Conservation (phyloP, 37 sponge, comb jelly and placozoan species). For the Beroe forskalii region DNA sequence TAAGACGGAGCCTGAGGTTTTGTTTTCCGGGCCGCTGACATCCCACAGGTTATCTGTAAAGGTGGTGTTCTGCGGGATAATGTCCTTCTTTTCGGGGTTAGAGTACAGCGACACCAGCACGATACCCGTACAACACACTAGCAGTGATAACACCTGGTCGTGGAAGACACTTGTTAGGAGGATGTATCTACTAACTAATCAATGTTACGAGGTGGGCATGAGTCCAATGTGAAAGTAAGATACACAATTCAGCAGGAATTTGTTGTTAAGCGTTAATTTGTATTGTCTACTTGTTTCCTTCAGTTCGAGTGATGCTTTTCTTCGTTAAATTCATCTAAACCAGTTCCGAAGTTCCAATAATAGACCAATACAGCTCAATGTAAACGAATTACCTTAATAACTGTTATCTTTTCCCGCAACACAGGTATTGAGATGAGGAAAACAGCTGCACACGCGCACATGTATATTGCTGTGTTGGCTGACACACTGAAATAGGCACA, state of each 20-base stretch:
- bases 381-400: background rate
- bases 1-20: background rate
- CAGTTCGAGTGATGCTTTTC: no score
- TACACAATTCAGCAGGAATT: no score
- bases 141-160: constrained; percentile 39
- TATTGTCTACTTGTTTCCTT: no score
- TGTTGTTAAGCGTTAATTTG: no score
- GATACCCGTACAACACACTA: constrained; percentile 44
- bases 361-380: no score
- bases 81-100: background rate
- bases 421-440: constrained; percentile 60
- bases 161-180: no score
- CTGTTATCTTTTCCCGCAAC: constrained; percentile 46
- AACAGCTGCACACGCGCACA: constrained; percentile 58
- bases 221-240: no score
- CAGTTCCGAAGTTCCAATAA: no score
- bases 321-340: no score
- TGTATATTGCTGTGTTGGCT: constrained; percentile 59
- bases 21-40: background rate
- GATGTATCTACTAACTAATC: no score
- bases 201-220: no score
- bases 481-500: constrained; percentile 52
- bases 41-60: constrained; percentile 53
- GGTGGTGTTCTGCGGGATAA: constrained; percentile 31
- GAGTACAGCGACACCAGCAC: constrained; percentile 31